Evolutionary conservation across 2,113 vertebrate genomes (phyloP).

Genomic region (Prochilodus magdalenae): DNA sequence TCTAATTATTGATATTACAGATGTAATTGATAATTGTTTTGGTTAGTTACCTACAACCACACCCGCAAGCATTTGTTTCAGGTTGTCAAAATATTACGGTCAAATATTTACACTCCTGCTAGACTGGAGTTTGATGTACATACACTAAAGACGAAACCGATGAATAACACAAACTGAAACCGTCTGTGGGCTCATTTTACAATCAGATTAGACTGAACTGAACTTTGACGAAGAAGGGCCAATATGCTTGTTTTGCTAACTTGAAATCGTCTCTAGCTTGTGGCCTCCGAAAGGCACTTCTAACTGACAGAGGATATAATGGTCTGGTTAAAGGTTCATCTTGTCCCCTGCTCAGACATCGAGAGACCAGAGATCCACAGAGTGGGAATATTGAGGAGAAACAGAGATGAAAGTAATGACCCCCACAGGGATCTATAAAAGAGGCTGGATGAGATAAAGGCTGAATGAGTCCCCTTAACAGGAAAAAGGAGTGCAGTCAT

Average conservation of each 20-base stretch:
- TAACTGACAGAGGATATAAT: slow-evolving; percentile 2
- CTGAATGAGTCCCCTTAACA: background rate
- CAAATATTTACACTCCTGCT: too few species aligned
- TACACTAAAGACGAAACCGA: too few species aligned
- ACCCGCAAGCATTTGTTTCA: too few species aligned
- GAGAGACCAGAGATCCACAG: background rate
- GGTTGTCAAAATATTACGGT: too few species aligned
- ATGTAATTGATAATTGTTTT: too few species aligned
- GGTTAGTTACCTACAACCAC: too few species aligned
- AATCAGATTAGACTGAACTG: too few species aligned
- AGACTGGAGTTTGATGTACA: too few species aligned
- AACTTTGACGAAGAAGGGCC: too few species aligned
- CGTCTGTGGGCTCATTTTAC: too few species aligned
- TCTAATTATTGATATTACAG: too few species aligned
- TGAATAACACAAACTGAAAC: too few species aligned
- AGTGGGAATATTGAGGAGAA: background rate
- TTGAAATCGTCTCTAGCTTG: background rate
- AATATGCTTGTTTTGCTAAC: background rate
- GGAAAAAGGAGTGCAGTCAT: background rate
- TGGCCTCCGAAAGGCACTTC: background rate
- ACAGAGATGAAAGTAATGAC: slow-evolving; percentile 8
- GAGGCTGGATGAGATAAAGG: background rate
- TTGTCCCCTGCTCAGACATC: background rate
- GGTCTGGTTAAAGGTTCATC: background rate
- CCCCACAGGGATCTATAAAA: slow-evolving; percentile 5